These are phyloP conservation scores for Shargacucullia verbasci DNA, from an alignment of 2,888 invertebrate species.

Conservation along the genomic window DNA sequence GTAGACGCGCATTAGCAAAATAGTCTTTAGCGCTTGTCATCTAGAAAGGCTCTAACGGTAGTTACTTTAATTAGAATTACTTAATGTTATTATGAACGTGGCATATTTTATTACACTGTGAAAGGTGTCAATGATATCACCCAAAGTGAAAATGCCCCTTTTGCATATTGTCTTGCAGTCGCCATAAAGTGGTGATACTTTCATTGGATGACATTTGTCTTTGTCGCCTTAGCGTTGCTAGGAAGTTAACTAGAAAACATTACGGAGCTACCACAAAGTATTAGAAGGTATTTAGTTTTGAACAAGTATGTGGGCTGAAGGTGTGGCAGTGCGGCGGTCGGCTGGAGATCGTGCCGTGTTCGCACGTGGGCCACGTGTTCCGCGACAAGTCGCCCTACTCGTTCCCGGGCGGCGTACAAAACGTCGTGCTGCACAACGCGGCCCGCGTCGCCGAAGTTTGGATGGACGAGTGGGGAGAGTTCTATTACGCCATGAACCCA, in stretches of 20 bases:
- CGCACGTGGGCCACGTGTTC: slow-evolving; percentile 99
- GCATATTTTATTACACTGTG: too few relatives aligned
- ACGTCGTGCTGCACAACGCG: slow-evolving; percentile 99
- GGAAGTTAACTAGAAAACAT: too few relatives aligned
- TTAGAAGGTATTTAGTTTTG: neutral
- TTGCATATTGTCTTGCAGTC: too few relatives aligned
- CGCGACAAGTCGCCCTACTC: slow-evolving; percentile 99
- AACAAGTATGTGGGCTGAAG: slow-evolving; percentile 74
- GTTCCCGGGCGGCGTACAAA: slow-evolving; percentile 99
- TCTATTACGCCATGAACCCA: slow-evolving; percentile 99
- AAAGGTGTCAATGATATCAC: too few relatives aligned
- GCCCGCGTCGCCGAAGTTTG: slow-evolving; percentile 99
- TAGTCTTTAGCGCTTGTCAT: too few relatives aligned
- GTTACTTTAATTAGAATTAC: too few relatives aligned
- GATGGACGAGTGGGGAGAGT: slow-evolving; percentile 99
- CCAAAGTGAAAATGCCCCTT: too few relatives aligned
- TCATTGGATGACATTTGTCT: too few relatives aligned
- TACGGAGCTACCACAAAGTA: neutral
- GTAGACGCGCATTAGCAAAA: too few relatives aligned
- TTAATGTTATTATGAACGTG: too few relatives aligned
- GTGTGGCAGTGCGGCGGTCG: slow-evolving; percentile 99
- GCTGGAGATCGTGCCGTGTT: slow-evolving; percentile 98
- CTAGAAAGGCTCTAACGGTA: too few relatives aligned
- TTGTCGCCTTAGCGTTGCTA: too few relatives aligned
- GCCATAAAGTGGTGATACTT: neutral